Evolutionary conservation across 2,888 invertebrate genomes (phyloP).

Genomic region (Cremastobaeus sp.): DNA sequence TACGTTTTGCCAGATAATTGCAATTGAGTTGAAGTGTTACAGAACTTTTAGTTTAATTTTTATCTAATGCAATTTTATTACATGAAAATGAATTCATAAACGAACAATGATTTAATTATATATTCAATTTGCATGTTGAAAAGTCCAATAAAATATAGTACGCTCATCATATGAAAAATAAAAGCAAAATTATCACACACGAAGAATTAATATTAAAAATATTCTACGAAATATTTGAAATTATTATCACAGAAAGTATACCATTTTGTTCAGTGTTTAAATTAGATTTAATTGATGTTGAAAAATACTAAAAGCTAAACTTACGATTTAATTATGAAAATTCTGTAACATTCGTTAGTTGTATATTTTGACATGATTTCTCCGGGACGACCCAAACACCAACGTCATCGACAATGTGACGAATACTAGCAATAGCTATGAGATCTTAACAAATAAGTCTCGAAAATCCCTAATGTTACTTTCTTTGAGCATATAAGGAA

Average conservation of each 20-base stretch:
- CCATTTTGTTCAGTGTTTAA: not conserved
- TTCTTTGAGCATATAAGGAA: conserved; percentile 58
- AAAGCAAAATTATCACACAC: too few species aligned
- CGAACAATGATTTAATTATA: too few species aligned
- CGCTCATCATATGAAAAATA: too few species aligned
- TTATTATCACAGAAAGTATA: conserved; percentile 1
- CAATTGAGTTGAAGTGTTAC: conserved; percentile 34
- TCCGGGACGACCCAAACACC: conserved; percentile 8
- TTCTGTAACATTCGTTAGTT: conserved; percentile 45
- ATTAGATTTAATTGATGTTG: too few species aligned
- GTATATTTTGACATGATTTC: not conserved
- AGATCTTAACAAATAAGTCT: conserved; percentile 53
- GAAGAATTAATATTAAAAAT: too few species aligned
- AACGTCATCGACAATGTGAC: conserved; percentile 21
- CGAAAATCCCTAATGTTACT: conserved; percentile 45
- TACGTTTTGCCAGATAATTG: conserved; percentile 17
- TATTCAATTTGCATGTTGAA: too few species aligned
- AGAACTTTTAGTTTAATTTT: conserved; percentile 24
- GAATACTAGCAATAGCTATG: conserved; percentile 27
- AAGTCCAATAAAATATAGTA: too few species aligned
- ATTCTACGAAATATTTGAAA: too few species aligned
- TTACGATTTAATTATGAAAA: conserved; percentile 16
- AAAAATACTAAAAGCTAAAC: too few species aligned
- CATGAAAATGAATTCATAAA: too few species aligned
- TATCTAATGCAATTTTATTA: too few species aligned